Evolutionary conservation across 92 coral and sea anemone species (phyloP), one percentile per base, ranked within the genome.

Genomic region (Porites rus): DNA sequence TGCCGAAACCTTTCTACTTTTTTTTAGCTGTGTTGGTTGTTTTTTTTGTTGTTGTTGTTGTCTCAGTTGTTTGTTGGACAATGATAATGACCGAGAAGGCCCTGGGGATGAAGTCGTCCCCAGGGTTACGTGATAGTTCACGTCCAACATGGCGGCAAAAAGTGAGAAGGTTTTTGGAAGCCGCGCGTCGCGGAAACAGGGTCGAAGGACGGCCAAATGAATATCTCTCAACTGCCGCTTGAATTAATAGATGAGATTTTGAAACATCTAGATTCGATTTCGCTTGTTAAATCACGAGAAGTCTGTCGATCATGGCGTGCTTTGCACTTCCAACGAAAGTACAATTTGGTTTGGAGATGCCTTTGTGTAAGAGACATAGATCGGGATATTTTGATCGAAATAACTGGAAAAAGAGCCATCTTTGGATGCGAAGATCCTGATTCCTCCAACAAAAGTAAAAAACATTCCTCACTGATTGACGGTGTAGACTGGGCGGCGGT

Each of bases 251-350:
- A 96, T 69, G 69, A 76, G 83, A 90, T 95, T 28, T 81, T 96
- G 66, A 78, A 88, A 62, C 92, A 84, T 77, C 73, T 96, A 77
- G 99, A 96, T 63, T 98, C 95, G 7, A 73, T 96, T 38, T 93
- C 99, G 59, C 80, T 96, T 51, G 98, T 96, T 11, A 93, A 84
- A 81, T 94, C 99, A 12, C 84, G 90, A 63, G 85, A 92, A 21
- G 99, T 96, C 14, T 96, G 99, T 84, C 94, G 92, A 21, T 72
- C 82, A 31, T 96, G 99, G 99, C 86, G 89, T n/a, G 76, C 77
- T 11, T 87, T 96, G 56, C 93, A 93, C 69, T 24, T 81, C 2
- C 94, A 90, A 65, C 86, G 80, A 24, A 83, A 76, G 38, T 95
- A 91, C 84, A 75, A 77, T 51, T 65, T 82, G 46, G 77, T 95